Base-by-base conservation (phyloP, 2,888 invertebrate species). In the Allophyes oxyacanthae region DNA sequence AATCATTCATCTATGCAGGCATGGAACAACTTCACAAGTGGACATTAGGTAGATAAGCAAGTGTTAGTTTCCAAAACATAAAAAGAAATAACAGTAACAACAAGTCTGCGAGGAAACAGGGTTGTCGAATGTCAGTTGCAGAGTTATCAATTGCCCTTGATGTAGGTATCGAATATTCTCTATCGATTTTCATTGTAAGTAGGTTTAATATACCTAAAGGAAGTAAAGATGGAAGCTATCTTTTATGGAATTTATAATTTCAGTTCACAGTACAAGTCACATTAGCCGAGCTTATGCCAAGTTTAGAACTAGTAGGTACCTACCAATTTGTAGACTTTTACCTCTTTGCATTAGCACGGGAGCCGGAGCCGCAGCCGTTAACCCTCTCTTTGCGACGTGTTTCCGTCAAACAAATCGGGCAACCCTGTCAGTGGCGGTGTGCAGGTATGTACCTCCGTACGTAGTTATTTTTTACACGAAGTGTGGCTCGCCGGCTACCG, bases 401-500 rank as follows among this genome's bases (percentile, higher is more conserved):
- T 34, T 41, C 14, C 26, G 32, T 45, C 32, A 34, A 52, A 32
- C 37, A 11, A 14, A 20, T 53, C 48, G 41, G 67, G 41, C 65
- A 66, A 20, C 65, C 65, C 65, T 66, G 52, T 53, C 64, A 64
- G 53, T 42, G 52, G 44, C 48, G 34, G 53, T 65, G 66, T 65
- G 66, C 60, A 66, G 61, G 67, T 61, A 61, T 58, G 63, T 62
- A 46, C 40, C 42, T 43, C 48, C 28, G 36, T 50, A 71, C 68
- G 58, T 72, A 69, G 70, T 78, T 77, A 79, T 85, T 83, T 87
- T 86, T 86, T 84, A 85, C 77, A 77, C 79, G 79, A 78, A 78
- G 64, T 79, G 79, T 78, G 77, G 76, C 79, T 75, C 77, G 80
- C 78, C 77, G 79, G 79, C 87, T 86, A 87, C 84, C 83, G 83